A percentile compares a stretch with the other conserved stretches of the same genome.
phyloP scores from a whole-genome alignment of 2,113 vertebrate genomes.

The Empidonax traillii region DNA sequence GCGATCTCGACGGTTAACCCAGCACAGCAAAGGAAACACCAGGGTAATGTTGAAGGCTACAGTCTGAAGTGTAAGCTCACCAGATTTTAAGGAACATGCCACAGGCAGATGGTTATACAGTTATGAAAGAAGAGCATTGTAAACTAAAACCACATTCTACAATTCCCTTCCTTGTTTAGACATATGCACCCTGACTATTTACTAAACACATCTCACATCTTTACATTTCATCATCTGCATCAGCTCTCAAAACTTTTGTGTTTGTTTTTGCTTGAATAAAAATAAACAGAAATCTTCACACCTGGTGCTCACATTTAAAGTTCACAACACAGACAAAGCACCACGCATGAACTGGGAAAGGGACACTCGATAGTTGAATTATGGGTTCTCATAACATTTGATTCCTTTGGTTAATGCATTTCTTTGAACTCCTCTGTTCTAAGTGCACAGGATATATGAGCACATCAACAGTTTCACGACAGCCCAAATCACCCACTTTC shows the following conservation, averaged over 20 bases:
- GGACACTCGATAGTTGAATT: not conserved
- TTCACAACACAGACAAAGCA: constrained; percentile 31
- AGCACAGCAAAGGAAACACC: not conserved
- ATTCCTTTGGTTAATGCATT: constrained; percentile 35
- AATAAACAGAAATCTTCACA: constrained; percentile 48
- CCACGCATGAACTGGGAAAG: not conserved
- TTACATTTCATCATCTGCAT: constrained; percentile 63
- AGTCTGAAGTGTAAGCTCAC: not conserved
- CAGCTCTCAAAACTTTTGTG: constrained; percentile 35
- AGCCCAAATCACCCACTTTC: constrained; percentile 23
- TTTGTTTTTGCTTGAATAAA: constrained; percentile 57
- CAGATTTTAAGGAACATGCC: constrained; percentile 11
- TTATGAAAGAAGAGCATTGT: constrained; percentile 47
- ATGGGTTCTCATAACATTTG: constrained; percentile 4
- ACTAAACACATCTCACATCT: constrained; percentile 50
- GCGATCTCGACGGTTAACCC: not conserved
- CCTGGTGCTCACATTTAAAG: constrained; percentile 47
- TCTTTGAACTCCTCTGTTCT: constrained; percentile 43
- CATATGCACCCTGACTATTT: constrained; percentile 60
- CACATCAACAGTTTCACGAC: not conserved
- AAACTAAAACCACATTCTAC: constrained; percentile 37
- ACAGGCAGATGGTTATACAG: constrained; percentile 52
- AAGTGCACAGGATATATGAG: constrained; percentile 22
- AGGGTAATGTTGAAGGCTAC: not conserved
- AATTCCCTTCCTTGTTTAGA: constrained; percentile 52